phyloP scores from a whole-genome alignment of 2,888 invertebrate genomes.

The Drosophila bunnanda region DNA sequence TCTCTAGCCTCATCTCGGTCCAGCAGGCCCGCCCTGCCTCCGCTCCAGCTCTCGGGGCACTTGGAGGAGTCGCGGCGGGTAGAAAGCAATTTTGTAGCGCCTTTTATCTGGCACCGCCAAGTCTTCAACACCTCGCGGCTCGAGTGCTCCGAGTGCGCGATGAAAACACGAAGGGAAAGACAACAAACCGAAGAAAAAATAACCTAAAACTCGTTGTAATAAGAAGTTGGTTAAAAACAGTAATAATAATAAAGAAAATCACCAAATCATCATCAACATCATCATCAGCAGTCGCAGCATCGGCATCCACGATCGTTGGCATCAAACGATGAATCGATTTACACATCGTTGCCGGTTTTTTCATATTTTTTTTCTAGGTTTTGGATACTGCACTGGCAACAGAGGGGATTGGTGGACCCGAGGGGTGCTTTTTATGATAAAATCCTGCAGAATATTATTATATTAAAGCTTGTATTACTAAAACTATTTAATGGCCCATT shows the following conservation, averaged over 20 bases:
- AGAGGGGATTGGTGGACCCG: constrained; percentile 8
- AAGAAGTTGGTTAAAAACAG: constrained; percentile 81
- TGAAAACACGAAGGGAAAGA: constrained; percentile 42
- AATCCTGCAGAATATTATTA: not conserved
- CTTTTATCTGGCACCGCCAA: constrained; percentile 80
- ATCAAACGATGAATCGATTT: constrained; percentile 78
- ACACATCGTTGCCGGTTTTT: constrained; percentile 65
- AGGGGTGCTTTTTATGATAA: not conserved
- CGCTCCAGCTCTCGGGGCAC: constrained; percentile 19
- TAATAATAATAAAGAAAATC: constrained; percentile 81
- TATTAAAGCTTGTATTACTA: too few species aligned
- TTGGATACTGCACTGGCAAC: constrained; percentile 19
- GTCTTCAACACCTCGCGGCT: constrained; percentile 80
- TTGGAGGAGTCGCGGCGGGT: constrained; percentile 49
- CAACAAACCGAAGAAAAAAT: constrained; percentile 26
- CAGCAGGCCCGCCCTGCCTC: not conserved
- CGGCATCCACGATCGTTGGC: constrained; percentile 56
- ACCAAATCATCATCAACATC: constrained; percentile 80
- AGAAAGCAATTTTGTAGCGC: constrained; percentile 71
- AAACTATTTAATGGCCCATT: not conserved
- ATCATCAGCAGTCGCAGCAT: constrained; percentile 52
- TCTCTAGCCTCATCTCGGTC: constrained; percentile 31
- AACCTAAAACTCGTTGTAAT: constrained; percentile 74
- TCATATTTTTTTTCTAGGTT: not conserved
- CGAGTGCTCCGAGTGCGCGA: constrained; percentile 55